Evolutionary conservation across 2,113 vertebrate genomes (phyloP).

Genomic region (Pachypanchax playfairii): DNA sequence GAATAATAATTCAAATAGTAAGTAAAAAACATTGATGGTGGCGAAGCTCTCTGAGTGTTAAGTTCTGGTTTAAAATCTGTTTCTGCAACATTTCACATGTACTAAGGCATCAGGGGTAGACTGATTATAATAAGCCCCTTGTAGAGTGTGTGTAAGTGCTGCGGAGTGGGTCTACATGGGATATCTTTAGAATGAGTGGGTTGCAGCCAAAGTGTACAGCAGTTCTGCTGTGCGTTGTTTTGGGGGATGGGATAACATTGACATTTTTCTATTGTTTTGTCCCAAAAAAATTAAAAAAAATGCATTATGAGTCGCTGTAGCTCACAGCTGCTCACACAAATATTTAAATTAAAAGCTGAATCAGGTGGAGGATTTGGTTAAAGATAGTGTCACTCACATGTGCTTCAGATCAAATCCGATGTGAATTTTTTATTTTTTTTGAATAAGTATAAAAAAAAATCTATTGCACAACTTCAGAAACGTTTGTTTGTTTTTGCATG

Average conservation of each 20-base stretch:
- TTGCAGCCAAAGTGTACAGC: slow-evolving; percentile 58
- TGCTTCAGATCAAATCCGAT: too few relatives aligned
- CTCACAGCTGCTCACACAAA: slow-evolving; percentile 9
- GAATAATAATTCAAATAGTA: too few relatives aligned
- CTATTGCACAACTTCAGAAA: not conserved
- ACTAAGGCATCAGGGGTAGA: slow-evolving; percentile 30
- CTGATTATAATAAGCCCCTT: slow-evolving; percentile 55
- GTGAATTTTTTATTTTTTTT: not conserved
- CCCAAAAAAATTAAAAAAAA: slow-evolving; percentile 15
- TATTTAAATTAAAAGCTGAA: not conserved
- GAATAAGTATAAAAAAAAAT: not conserved
- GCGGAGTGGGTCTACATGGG: slow-evolving; percentile 62
- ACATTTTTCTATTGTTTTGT: slow-evolving; percentile 57
- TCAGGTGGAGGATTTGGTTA: not conserved
- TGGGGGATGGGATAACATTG: slow-evolving; percentile 65
- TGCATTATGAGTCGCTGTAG: slow-evolving; percentile 8
- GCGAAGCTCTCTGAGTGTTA: slow-evolving; percentile 8
- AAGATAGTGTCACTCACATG: too few relatives aligned
- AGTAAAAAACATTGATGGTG: slow-evolving; percentile 17
- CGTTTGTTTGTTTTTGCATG: not conserved
- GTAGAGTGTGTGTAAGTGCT: slow-evolving; percentile 34
- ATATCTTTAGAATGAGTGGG: slow-evolving; percentile 84
- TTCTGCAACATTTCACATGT: slow-evolving; percentile 44
- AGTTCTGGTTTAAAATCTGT: slow-evolving; percentile 24
- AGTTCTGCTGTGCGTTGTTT: slow-evolving; percentile 61